These are phyloP conservation scores for Bombus confusus DNA, from an alignment of 1,140 invertebrate species.

Conservation along the genomic window DNA sequence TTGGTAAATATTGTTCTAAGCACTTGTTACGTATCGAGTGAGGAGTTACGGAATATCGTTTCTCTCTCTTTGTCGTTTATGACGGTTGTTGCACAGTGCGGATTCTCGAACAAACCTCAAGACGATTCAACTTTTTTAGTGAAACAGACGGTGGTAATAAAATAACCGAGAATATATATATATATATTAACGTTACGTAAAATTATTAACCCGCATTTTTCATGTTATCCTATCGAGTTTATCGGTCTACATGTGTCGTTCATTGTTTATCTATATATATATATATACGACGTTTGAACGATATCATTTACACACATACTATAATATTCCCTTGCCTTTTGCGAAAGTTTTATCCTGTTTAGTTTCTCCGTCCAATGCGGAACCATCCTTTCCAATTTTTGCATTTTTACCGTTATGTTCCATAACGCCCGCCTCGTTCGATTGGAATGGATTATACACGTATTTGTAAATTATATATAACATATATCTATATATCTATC, in stretches of 20 bases:
- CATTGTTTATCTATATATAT: too few species aligned
- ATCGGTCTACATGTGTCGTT: conserved; percentile 6
- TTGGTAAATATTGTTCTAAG: conserved; percentile 25
- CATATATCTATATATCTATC: background rate
- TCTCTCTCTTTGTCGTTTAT: background rate
- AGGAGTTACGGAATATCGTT: conserved; percentile 19
- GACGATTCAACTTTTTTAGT: background rate
- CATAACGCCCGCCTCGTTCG: conserved; percentile 41
- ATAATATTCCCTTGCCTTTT: background rate
- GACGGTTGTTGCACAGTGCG: background rate
- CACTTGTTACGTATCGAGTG: conserved; percentile 31
- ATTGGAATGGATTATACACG: conserved; percentile 59
- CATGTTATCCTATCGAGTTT: background rate
- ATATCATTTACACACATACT: background rate
- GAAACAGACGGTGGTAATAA: background rate
- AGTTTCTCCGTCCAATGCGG: background rate
- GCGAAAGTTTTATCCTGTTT: background rate
- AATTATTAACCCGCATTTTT: conserved; percentile 27
- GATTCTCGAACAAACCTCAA: conserved; percentile 15
- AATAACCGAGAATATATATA: conserved; percentile 32
- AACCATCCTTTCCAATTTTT: conserved; percentile 18
- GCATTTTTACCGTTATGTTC: conserved; percentile 3
- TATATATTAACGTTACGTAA: conserved; percentile 1
- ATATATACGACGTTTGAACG: background rate
- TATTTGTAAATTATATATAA: conserved; percentile 54